Evolutionary conservation across 2,797 vertebrate species (phyloP).

Genomic region (Pseudocheirus occidentalis): DNA sequence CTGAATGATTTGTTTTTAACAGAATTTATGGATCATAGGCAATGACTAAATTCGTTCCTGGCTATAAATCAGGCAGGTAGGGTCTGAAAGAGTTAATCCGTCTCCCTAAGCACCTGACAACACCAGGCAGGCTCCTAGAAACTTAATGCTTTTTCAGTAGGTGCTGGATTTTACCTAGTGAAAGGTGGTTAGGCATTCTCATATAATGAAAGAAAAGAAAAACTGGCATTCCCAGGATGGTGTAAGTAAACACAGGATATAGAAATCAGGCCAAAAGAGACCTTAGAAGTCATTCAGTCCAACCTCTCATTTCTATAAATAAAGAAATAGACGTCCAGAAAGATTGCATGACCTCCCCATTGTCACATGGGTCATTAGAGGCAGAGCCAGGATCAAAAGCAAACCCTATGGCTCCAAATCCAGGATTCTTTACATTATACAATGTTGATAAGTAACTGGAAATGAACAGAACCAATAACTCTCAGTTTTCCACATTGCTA

Average conservation of each 20-base stretch:
- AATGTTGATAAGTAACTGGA: not conserved
- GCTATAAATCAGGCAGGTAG: not conserved
- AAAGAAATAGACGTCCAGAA: not conserved
- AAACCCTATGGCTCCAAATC: not conserved
- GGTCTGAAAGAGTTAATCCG: not conserved
- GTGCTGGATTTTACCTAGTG: not conserved
- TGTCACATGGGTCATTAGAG: not conserved
- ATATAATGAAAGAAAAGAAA: slow-evolving; percentile 31
- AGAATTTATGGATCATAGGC: not conserved
- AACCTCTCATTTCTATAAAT: not conserved
- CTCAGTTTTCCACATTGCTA: not conserved
- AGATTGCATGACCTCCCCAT: not conserved
- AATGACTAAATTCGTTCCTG: not conserved
- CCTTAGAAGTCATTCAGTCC: not conserved
- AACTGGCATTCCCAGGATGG: not conserved
- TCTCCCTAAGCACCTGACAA: not conserved
- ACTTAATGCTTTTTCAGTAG: not conserved
- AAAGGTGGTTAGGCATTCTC: slow-evolving; percentile 9
- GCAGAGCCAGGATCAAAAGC: not conserved
- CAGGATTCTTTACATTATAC: not conserved
- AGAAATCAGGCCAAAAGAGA: not conserved
- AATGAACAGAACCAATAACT: not conserved
- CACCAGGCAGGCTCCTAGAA: not conserved
- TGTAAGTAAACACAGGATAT: not conserved
- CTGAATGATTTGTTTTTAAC: slow-evolving; percentile 3